These are phyloP conservation scores for Eolophus roseicapilla DNA, from an alignment of 2,113 vertebrate genomes.

Conservation along the genomic window DNA sequence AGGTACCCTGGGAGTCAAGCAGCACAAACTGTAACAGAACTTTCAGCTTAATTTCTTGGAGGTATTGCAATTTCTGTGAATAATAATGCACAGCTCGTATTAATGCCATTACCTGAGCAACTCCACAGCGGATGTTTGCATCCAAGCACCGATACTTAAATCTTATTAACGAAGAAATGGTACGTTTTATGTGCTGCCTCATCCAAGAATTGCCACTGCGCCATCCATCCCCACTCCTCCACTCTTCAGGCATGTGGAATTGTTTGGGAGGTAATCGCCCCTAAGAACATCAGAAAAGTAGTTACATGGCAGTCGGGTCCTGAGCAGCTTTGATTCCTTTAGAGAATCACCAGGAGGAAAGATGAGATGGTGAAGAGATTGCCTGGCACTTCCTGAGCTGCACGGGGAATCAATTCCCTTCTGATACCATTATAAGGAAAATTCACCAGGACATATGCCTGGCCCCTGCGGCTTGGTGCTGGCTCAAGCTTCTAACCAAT, in stretches of 20 bases:
- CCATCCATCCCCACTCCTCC: not conserved
- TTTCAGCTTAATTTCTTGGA: not conserved
- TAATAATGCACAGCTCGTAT: not conserved
- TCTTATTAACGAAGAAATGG: not conserved
- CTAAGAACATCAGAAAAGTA: not conserved
- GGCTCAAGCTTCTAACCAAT: not conserved
- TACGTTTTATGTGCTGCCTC: not conserved
- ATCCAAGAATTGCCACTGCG: not conserved
- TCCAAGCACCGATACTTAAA: not conserved
- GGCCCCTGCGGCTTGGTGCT: not conserved
- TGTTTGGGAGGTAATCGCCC: not conserved
- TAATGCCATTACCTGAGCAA: not conserved
- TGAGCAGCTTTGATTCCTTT: not conserved
- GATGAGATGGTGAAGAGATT: not conserved
- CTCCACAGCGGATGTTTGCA: accelerated
- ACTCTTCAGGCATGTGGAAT: accelerated
- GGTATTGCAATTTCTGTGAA: not conserved
- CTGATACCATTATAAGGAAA: not conserved
- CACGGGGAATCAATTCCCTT: not conserved
- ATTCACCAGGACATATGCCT: not conserved
- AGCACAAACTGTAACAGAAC: not conserved
- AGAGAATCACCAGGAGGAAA: not conserved
- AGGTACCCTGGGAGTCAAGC: not conserved
- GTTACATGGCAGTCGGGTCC: not conserved
- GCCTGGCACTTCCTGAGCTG: not conserved